Conservation (phyloP, 2,888 invertebrate genomes). For the Uloborus plumipes region DNA sequence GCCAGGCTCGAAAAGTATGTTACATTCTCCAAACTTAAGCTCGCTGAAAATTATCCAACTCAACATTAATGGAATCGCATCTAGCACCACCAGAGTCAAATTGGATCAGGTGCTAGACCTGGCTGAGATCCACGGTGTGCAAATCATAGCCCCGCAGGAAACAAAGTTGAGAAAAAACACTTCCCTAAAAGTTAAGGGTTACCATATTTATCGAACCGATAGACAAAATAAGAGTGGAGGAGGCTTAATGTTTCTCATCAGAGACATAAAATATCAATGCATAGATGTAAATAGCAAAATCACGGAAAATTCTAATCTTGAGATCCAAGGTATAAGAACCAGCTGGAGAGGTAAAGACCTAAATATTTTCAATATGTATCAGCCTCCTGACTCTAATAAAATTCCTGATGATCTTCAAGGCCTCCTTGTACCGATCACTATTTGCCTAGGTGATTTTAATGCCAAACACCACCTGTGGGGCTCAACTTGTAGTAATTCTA, state of each 20-base stretch:
- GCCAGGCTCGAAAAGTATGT: slow-evolving; percentile 6
- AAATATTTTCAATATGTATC: background rate
- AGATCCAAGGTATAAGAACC: background rate
- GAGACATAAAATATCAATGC: background rate
- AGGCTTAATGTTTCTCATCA: background rate
- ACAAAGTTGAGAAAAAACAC: too few species aligned
- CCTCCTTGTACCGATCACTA: background rate
- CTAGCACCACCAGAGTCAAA: background rate
- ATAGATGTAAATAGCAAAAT: background rate
- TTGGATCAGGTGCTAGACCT: background rate
- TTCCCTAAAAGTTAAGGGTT: too few species aligned
- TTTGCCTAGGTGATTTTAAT: slow-evolving; percentile 2
- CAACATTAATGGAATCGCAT: slow-evolving; percentile 9
- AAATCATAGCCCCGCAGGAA: background rate
- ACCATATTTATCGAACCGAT: background rate
- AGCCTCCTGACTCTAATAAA: background rate
- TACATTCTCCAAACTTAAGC: background rate
- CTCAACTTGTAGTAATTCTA: background rate
- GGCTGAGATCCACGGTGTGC: background rate
- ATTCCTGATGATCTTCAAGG: background rate
- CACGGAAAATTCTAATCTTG: background rate
- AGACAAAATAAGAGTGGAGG: background rate
- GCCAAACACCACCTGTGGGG: background rate
- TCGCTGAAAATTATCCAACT: slow-evolving; percentile 17
- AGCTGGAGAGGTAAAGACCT: background rate